Base-by-base conservation (phyloP, 2,113 vertebrate genomes). In the Phainopepla nitens region DNA sequence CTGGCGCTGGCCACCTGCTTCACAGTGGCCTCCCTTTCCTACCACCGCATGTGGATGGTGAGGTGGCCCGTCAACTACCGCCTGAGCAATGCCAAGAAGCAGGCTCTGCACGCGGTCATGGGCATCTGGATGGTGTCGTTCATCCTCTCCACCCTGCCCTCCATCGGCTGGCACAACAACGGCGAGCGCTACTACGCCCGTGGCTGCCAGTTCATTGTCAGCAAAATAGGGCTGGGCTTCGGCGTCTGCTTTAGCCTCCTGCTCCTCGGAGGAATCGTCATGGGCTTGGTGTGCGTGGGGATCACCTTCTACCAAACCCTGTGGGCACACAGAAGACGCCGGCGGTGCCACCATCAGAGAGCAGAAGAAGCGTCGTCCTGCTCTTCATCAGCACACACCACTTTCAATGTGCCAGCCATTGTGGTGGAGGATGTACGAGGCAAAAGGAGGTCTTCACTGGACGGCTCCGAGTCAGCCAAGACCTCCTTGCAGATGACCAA, bases 1-100 rank as follows among this genome's bases (percentile, higher is more conserved):
- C 91, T 98, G 95, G 98, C 98, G 0, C 95, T 98, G 91, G 98
- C 98, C 85, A 98, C 98, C 44, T 98, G 98, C 96, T 98, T 98
- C 96, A 98, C 98, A 0, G 98, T 98, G 28, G 98, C 98, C 76
- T 98, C 98, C 6, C 97, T 98, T 14, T 98, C 98, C 93, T 98
- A 98, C 93, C 98, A 98, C 49, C 98, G 98, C 3, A 98, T 98
- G 98, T 98, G 98, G 98, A 98, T 98, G 98, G 98, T 98, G 73
- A 98, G 98, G 1, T 98, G 98, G 98, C 98, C 98, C 0, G 98
- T 98, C 89, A 98, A 98, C 95, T 98, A 98, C 85, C 98, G 98
- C 36, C 97, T 98, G 64, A 98, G 98, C 95, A 98, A 98, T 0
- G 98, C 98, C 93, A 98, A 98, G 96, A 98, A 98, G 97, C 98